A percentile compares a stretch with the other conserved stretches of the same genome.
Evolutionary conservation across 2,113 vertebrate genomes (phyloP).

Genomic region (Benitochromis conjunctus): DNA sequence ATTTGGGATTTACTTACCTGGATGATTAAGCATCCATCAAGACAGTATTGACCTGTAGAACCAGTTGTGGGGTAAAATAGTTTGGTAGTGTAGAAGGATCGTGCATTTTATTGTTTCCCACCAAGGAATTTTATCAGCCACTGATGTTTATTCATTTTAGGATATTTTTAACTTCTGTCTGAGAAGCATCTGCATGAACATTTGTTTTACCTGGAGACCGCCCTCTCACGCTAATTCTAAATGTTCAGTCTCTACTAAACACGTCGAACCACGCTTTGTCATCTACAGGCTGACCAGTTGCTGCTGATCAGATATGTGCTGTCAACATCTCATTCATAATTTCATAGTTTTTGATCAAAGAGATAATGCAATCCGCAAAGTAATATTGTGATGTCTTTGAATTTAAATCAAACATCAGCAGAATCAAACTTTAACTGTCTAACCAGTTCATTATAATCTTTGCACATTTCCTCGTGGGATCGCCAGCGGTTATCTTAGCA

Average conservation of each 20-base stretch:
- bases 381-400: background rate
- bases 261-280: background rate
- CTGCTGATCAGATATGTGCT: background rate
- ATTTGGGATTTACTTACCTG: background rate
- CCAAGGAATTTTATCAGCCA: too few species aligned
- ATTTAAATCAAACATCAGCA: background rate
- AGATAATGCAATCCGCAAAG: background rate
- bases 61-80: background rate
- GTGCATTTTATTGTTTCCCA: background rate
- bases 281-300: background rate
- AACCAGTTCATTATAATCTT: background rate
- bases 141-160: too few species aligned
- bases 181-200: background rate
- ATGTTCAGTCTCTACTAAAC: background rate
- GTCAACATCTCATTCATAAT: background rate
- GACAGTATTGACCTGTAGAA: background rate
- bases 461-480: background rate
- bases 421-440: background rate
- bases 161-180: background rate
- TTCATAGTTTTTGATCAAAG: background rate
- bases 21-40: background rate
- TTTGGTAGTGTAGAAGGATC: background rate
- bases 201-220: background rate
- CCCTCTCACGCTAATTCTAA: background rate
- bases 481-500: conserved; percentile 16